Evolutionary conservation across 2,888 invertebrate genomes (phyloP).

Genomic region (Harpalus rubripes): DNA sequence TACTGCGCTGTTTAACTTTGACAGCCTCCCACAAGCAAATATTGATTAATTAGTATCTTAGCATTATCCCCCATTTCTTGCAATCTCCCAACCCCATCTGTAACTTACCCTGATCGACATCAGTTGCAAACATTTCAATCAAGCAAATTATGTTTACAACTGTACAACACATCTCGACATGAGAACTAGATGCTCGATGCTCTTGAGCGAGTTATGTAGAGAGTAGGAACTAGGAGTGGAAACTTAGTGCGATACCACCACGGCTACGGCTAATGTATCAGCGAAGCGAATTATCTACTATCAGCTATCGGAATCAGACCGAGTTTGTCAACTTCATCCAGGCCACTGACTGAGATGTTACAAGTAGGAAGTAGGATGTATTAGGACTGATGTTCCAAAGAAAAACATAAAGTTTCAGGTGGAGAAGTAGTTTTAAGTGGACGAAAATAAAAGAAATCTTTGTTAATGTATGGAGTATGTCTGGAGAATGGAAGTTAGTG

Average conservation of each 20-base stretch:
- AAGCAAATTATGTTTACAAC: constrained; percentile 54
- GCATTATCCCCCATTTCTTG: neutral
- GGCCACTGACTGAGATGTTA: neutral
- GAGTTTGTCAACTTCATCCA: constrained; percentile 44
- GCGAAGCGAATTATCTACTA: constrained; percentile 47
- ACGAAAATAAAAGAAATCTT: too few relatives aligned
- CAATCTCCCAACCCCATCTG: neutral
- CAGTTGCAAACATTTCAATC: constrained; percentile 49
- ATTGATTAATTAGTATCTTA: neutral
- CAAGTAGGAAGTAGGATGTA: too few relatives aligned
- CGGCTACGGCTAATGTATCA: constrained; percentile 44
- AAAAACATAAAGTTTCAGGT: too few relatives aligned
- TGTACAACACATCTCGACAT: constrained; percentile 14
- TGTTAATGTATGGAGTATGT: too few relatives aligned
- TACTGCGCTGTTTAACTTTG: too few relatives aligned
- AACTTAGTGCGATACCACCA: constrained; percentile 9
- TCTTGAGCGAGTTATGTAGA: neutral
- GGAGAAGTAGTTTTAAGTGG: too few relatives aligned
- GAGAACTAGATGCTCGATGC: neutral
- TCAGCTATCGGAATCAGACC: constrained; percentile 45
- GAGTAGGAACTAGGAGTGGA: neutral
- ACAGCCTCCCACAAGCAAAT: neutral
- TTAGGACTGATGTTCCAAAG: too few relatives aligned
- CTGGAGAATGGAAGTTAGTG: too few relatives aligned
- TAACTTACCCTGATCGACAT: constrained; percentile 6